Evolutionary conservation across 2,113 vertebrate genomes (phyloP).

Genomic region (Oncorhynchus nerka): DNA sequence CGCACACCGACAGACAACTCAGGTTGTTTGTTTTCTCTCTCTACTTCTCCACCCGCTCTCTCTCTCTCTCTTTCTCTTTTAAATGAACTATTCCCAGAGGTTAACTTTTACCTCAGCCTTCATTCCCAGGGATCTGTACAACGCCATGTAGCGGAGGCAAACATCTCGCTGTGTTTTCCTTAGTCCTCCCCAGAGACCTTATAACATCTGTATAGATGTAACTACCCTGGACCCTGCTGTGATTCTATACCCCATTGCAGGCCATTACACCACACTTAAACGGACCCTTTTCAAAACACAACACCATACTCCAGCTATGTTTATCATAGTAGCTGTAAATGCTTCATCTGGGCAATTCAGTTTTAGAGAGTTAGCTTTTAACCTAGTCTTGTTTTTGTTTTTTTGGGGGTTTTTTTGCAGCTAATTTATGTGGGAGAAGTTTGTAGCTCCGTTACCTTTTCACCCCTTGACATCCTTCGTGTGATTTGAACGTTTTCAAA

Average conservation of each 20-base stretch:
- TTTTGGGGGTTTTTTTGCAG: constrained; percentile 18
- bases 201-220: constrained; percentile 49
- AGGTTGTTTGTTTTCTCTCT: constrained; percentile 3
- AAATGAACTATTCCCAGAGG: constrained; percentile 25
- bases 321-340: constrained; percentile 30
- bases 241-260: constrained; percentile 46
- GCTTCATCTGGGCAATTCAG: constrained; percentile 55
- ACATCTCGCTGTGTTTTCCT: constrained; percentile 61
- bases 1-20: constrained; percentile 2
- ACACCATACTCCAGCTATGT: constrained; percentile 49
- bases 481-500: neutral
- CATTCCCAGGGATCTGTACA: constrained; percentile 57
- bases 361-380: constrained; percentile 23
- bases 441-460: neutral
- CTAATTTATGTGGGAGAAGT: constrained; percentile 41
- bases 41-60: constrained; percentile 13
- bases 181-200: constrained; percentile 61
- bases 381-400: constrained; percentile 1
- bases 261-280: constrained; percentile 48
- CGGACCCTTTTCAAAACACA: constrained; percentile 29
- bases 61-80: constrained; percentile 8
- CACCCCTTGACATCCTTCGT: neutral
- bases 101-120: constrained; percentile 33
- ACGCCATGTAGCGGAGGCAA: constrained; percentile 59
- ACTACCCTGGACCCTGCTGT: constrained; percentile 47